Base-by-base conservation (phyloP, 2,797 vertebrate species). In the Acrossocheilus wenchowensis region DNA sequence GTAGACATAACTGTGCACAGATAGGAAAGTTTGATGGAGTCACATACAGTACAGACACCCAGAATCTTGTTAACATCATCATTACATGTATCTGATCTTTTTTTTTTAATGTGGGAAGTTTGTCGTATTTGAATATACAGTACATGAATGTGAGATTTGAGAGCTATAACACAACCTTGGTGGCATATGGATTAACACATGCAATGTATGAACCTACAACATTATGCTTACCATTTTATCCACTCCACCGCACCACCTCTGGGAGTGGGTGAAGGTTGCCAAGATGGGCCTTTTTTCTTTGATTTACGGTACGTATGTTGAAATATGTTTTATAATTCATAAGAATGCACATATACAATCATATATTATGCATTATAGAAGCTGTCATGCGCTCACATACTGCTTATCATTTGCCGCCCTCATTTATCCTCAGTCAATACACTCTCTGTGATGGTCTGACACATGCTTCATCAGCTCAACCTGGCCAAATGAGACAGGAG, bases 271-370 rank as follows among this genome's bases (percentile, higher is more conserved):
- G 17, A 14, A 62, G n/a, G 64, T 39, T 68, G n/a, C 69, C 26
- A 36, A 62, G 69, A 74, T 11, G 1, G 69, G 39, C 41, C 30
- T 66, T 34, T 62, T 52, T 8, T 6, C 3, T 66, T 26, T 84
- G 82, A 84, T 52, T 84, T 77, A 66, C 45, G 1, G 23, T 62
- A 50, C 43, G 2, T 74, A 36, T n/a, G 4, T 39, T 74, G 11
- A 74, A 50, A 83, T 54, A 74, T 50, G 54, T 48, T 84, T 6
- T 50, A 50, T 66, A 66, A 84, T 68, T 84, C 14, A 77, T 77
- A 66, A 26, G 30, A 52, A 77, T 68, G 34, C 72, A 48, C 54
- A 68, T 52, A 77, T 50, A 26, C 34, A 77, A n/a, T 77, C 60
- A 84, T 69, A n/a, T 71, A 69, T 78, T 78, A 54, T 85, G 36